Conservation (phyloP, 2,113 vertebrate genomes). For the Uria lomvia region DNA sequence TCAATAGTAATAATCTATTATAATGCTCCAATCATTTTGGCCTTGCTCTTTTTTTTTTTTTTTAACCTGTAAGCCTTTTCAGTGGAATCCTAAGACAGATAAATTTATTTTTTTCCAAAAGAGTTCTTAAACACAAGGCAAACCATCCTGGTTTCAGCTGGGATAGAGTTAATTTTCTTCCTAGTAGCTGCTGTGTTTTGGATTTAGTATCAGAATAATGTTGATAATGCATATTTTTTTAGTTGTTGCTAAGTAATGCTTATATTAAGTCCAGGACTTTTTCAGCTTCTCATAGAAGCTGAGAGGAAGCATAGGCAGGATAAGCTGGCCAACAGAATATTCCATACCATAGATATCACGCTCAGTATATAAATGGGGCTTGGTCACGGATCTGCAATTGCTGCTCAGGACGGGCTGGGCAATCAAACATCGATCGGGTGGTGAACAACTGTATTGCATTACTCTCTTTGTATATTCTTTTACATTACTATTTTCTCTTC, state of each 20-base stretch:
- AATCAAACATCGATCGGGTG: not conserved
- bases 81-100: not conserved
- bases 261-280: not conserved
- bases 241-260: not conserved
- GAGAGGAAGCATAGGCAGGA: not conserved
- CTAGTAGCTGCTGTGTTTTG: not conserved
- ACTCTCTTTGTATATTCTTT: not conserved
- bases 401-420: not conserved
- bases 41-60: not conserved
- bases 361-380: not conserved
- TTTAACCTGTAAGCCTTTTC: not conserved
- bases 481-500: not conserved
- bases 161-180: not conserved
- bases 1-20: not conserved
- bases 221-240: not conserved
- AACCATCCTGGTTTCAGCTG: not conserved
- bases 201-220: not conserved
- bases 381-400: not conserved
- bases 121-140: not conserved
- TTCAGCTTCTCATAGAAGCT: not conserved
- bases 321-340: not conserved
- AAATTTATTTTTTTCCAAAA: not conserved
- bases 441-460: not conserved
- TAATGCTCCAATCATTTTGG: not conserved
- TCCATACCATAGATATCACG: not conserved